Percentiles rank a stretch among this genome's conserved stretches.
Conservation (phyloP, 1,140 invertebrate genomes). For the Phortica variegata region DNA sequence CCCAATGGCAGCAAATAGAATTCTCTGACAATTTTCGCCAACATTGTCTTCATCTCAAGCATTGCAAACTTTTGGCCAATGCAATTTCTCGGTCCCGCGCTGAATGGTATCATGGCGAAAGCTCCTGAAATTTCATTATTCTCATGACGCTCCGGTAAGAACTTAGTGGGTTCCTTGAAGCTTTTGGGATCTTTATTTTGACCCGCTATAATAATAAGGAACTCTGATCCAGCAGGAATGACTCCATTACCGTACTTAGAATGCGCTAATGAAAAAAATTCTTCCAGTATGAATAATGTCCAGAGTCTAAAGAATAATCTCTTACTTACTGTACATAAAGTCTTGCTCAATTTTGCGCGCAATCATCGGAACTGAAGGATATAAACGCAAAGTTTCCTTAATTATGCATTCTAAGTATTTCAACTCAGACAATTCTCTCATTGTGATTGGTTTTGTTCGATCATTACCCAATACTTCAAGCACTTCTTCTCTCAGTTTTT, state of each 20-base stretch:
- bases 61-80: constrained; percentile 61
- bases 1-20: constrained; percentile 58
- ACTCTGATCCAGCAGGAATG: constrained; percentile 36
- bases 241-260: constrained; percentile 20
- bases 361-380: constrained; percentile 62
- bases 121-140: constrained; percentile 49
- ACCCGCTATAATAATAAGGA: constrained; percentile 34
- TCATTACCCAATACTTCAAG: constrained; percentile 55
- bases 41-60: constrained; percentile 47
- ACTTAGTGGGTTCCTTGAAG: constrained; percentile 45
- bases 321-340: constrained; percentile 40
- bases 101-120: constrained; percentile 69
- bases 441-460: constrained; percentile 48
- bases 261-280: constrained; percentile 14
- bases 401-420: constrained; percentile 72
- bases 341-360: constrained; percentile 69
- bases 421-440: constrained; percentile 62
- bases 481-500: constrained; percentile 48
- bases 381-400: constrained; percentile 70
- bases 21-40: constrained; percentile 44
- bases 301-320: not conserved
- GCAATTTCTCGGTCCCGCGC: constrained; percentile 70
- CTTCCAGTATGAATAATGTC: not conserved
- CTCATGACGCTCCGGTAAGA: constrained; percentile 67
- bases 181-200: constrained; percentile 23